A percentile compares a stretch with the other conserved stretches of the same genome.
Evolutionary conservation across 2,888 invertebrate genomes (phyloP).

Genomic region (Bimastos eiseni): DNA sequence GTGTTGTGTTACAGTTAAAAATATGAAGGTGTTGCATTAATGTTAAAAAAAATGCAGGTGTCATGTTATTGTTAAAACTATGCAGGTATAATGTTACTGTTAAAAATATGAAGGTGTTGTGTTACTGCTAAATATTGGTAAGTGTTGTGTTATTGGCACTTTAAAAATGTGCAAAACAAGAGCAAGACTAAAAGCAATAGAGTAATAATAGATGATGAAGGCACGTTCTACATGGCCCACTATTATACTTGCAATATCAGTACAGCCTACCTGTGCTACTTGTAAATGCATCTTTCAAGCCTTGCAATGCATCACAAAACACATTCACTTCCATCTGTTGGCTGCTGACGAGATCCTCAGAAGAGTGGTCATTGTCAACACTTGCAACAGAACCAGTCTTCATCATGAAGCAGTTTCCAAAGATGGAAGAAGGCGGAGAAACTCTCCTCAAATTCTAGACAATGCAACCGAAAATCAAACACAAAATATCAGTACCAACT

Average conservation of each 20-base stretch:
- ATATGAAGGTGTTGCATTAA: no score
- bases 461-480: neutral
- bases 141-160: no score
- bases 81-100: no score
- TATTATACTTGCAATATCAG: no score
- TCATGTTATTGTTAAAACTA: no score
- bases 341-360: neutral
- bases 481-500: neutral
- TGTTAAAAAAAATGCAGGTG: no score
- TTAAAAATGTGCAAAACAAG: no score
- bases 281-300: neutral
- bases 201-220: neutral
- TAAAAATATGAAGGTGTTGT: no score
- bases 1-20: no score
- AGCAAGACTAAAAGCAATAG: no score
- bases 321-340: constrained; percentile 3
- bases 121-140: no score
- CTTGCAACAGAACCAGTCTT: neutral
- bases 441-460: neutral
- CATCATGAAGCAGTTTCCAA: neutral
- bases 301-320: neutral
- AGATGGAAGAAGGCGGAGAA: neutral
- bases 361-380: neutral
- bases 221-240: neutral
- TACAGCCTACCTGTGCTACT: neutral